Base-by-base conservation (phyloP, 2,888 invertebrate species). In the Latrodectus hesperus region DNA sequence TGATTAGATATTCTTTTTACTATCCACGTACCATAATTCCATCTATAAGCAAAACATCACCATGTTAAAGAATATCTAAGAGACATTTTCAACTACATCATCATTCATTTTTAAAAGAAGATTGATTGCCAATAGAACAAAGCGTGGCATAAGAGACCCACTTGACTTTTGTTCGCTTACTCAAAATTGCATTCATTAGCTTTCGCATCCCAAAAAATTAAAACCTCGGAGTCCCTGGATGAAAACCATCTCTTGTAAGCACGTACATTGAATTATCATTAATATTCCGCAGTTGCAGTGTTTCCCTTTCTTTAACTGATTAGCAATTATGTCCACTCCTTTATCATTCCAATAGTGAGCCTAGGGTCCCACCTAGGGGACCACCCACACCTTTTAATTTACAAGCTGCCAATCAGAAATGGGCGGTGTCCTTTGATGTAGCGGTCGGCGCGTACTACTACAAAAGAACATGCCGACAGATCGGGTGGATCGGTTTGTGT, bases 361-460 rank as follows among this genome's bases (percentile, higher is more conserved):
- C 22, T 52, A 52, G 26, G 71, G 77, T 60, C 77, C 70, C 85
- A 86, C 85, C 85, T 80, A 60, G 75, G 71, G 65, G 86, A 87
- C 86, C 86, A 87, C 86, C 86, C 86, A 87, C 86, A 70, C 86
- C 81, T 81, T 87, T 81, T 80, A 87, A 87, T 87, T 87, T 87
- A 87, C 77, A 81, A 87, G 86, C 86, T 87, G 86, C 81, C 86
- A 87, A 87, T 87, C 86, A 87, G 81, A 60, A 17, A 12, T 11
- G 55, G 64, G 86, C 86, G 86, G 86, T 67, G 71, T 71, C 72
- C 67, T 87, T 87, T 81, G 81, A 87, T 65, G 77, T 65, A 55
- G 52, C 79, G 60, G 85, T 73, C 76, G 65, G 75, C 52, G 76
- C 64, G 55, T 77, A 55, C 38, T 73, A 38, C 71, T 67, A 77